phyloP scores from a whole-genome alignment of 2,797 vertebrate genomes.

The Platalea minor region DNA sequence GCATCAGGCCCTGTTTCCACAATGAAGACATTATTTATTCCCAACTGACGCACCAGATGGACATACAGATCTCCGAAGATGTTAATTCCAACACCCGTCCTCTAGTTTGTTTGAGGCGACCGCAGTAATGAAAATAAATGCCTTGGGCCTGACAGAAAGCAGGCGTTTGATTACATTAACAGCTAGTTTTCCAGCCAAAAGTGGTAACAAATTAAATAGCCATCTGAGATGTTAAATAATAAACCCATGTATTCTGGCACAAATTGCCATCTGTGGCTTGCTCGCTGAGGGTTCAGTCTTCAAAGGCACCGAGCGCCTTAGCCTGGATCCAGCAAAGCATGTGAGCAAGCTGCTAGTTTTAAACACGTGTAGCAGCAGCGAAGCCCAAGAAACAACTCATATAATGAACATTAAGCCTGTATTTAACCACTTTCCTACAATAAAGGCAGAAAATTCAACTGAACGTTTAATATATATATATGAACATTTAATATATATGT shows the following conservation, averaged over 20 bases:
- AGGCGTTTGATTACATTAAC: constrained; percentile 30
- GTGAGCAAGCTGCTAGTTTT: not conserved
- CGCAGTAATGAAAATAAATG: constrained; percentile 34
- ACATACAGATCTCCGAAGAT: not conserved
- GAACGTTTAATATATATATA: not conserved
- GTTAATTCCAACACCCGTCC: not conserved
- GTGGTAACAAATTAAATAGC: constrained; percentile 52
- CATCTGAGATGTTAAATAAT: constrained; percentile 37
- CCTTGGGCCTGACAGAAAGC: constrained; percentile 35
- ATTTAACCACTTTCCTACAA: not conserved
- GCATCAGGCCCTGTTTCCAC: not conserved
- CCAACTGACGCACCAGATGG: not conserved
- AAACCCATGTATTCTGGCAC: not conserved
- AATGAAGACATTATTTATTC: not conserved
- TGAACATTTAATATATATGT: not conserved
- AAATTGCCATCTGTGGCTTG: not conserved
- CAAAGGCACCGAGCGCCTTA: not conserved
- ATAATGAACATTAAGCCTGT: not conserved
- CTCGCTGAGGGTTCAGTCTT: not conserved
- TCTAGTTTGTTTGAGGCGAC: not conserved
- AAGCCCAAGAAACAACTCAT: not conserved
- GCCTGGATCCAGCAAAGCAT: not conserved
- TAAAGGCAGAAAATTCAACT: not conserved
- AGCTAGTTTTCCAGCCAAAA: constrained; percentile 25
- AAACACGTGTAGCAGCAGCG: fast-evolving